Evolutionary conservation across 2,888 invertebrate genomes (phyloP), one percentile per base, ranked within the genome.

Genomic region (Punctoribates punctum): DNA sequence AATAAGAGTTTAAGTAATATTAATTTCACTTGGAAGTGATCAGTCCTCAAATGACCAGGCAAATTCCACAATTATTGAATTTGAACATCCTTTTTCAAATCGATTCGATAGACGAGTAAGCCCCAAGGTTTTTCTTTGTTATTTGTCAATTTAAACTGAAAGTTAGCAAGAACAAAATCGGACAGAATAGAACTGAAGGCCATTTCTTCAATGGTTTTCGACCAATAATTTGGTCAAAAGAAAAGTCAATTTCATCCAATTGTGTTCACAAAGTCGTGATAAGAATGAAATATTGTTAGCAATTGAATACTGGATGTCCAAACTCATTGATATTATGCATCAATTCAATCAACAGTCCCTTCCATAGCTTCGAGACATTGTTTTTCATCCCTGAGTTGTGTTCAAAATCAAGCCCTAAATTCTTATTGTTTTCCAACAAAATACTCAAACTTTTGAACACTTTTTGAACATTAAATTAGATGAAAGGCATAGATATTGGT

Each of bases 261-360:
- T 38, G 67, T 67, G 67, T 67, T n/a, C 67, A 67, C 20, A 38
- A 42, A 67, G 27, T 72, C 72, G 72, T 72, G 72, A 72, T 48
- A 46, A 46, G 72, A 72, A 72, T 67, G 20, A 67, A 42, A 67
- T 67, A 67, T 67, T 67, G 34, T 67, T 62, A 20, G 17, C 38
- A 42, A 23, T 20, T 6, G 9, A 38, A 65, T 70, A 70, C 23
- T 70, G 11, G 13, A 25, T 72, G 46, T 72, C 25, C 11, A 27
- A 70, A 70, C 72, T 48, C 23, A 72, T 72, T 48, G 72, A 72
- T 72, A 72, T 72, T 72, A 72, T 72, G 72, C 72, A 72, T 46
- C 72, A 1, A 72, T 72, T 72, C 72, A 72, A 72, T 72, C 72
- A 72, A 72, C 72, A 48, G 25, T 42, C 72, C 46, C 48, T 72